Conservation (phyloP, 2,797 vertebrate genomes). For the Syngnathus acus region DNA sequence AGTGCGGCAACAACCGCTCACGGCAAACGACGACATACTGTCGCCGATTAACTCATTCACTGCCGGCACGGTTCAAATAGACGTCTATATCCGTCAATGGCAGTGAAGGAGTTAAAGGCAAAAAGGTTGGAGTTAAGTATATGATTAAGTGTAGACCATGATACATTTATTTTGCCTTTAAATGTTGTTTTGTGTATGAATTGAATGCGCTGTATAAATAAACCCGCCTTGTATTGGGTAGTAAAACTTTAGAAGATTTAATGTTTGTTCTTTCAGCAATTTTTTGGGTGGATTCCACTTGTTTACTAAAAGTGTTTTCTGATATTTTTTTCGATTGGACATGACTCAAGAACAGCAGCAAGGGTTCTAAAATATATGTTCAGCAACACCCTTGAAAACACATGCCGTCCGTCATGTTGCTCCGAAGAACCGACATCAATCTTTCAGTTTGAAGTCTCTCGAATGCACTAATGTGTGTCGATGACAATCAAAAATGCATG, state of each 20-base stretch:
- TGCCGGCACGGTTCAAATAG: too few species aligned
- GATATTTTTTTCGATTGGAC: slow-evolving; percentile 32
- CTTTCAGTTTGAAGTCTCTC: background rate
- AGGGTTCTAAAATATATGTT: slow-evolving; percentile 15
- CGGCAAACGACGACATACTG: slow-evolving; percentile 19
- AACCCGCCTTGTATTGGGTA: too few species aligned
- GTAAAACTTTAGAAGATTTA: background rate
- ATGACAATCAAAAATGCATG: slow-evolving; percentile 11
- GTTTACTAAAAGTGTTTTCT: slow-evolving; percentile 28
- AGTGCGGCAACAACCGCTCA: slow-evolving; percentile 51
- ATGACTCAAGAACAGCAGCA: slow-evolving; percentile 28
- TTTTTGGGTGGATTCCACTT: slow-evolving; percentile 5
- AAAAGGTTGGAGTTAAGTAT: too few species aligned
- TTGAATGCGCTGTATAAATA: too few species aligned
- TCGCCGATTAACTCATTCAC: slow-evolving; percentile 19
- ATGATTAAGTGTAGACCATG: too few species aligned
- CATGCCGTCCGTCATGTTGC: slow-evolving; percentile 29
- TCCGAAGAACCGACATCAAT: slow-evolving; percentile 24
- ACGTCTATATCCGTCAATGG: too few species aligned
- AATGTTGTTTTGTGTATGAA: too few species aligned
- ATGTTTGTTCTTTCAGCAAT: background rate
- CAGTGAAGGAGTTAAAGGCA: too few species aligned
- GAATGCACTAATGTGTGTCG: background rate
- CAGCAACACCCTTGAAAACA: slow-evolving; percentile 15
- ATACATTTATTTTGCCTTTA: too few species aligned